Evolutionary conservation across 1,140 invertebrate species (phyloP), one percentile per base, ranked within the genome.

Genomic region (Euura lappo): DNA sequence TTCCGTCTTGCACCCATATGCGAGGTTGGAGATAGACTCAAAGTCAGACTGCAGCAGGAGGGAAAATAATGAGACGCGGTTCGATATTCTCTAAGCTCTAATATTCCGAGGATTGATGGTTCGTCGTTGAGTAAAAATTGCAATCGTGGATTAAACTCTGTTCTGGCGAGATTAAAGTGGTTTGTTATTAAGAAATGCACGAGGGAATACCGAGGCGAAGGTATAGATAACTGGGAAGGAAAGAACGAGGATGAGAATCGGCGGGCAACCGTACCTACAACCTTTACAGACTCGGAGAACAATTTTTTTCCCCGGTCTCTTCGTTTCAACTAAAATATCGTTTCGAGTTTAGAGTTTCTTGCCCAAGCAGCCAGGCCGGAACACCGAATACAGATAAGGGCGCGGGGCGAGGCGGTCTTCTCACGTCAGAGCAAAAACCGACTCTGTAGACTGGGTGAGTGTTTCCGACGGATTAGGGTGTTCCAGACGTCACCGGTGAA

Each of bases 171-270:
- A 79, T 79, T 79, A 79, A 79, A 79, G 73, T 76, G 74, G 76
- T 79, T 79, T 74, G 76, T 79, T 79, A 76, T 79, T 79, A 79
- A 79, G 78, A 75, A 79, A 75, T 76, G 72, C 78, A 65, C 68
- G 42, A n/a, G 69, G 69, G 69, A 77, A 75, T 60, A 71, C 11
- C 47, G 7, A 75, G 51, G 71, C 60, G 44, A 45, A 43, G 46
- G 8, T 44, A 70, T 64, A 11, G 68, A 70, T n/a, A 6, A 65
- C 69, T 47, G 45, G 69, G 69, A 72, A 74, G 74, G 70, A 72
- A 72, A 79, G 44, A 60, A n/a, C 51, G 51, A 60, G 51, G 2
- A 28, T 28, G 28, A 28, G 28, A 28, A 28, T 28, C 28, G 1
- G 28, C 28, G 28, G 28, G 28, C 28, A 28, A 28, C 28, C 28